Conservation (phyloP, 2,113 vertebrate genomes). For the Toxotes chatareus region DNA sequence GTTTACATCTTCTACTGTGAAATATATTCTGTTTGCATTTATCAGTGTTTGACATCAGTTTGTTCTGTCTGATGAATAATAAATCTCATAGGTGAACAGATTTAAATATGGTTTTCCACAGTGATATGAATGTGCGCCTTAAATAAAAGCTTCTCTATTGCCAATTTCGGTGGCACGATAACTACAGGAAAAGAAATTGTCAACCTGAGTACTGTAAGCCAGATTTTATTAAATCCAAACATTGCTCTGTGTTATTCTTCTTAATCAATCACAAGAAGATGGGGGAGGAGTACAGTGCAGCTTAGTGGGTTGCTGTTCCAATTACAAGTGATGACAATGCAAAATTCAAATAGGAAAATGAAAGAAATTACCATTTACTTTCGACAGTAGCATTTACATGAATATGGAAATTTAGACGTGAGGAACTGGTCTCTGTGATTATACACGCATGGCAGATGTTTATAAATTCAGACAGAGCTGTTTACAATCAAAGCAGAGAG, state of each 20-base stretch:
- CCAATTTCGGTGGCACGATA: constrained; percentile 4
- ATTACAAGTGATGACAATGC: constrained; percentile 64
- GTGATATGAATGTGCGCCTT: background rate
- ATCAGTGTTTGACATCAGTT: constrained; percentile 42
- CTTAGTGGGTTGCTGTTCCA: constrained; percentile 34
- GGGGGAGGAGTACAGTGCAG: background rate
- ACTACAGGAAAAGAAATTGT: background rate
- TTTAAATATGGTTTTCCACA: constrained; percentile 17
- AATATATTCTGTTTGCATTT: constrained; percentile 29
- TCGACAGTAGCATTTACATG: constrained; percentile 47
- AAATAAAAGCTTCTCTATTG: background rate
- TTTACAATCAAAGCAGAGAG: constrained; percentile 66
- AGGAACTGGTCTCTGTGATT: constrained; percentile 53
- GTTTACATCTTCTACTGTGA: constrained; percentile 52
- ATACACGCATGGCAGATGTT: constrained; percentile 52
- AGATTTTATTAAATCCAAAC: constrained; percentile 12
- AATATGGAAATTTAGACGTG: constrained; percentile 59
- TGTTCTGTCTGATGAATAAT: constrained; percentile 12
- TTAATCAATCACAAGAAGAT: constrained; percentile 30
- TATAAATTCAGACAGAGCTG: constrained; percentile 69
- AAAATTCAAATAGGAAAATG: constrained; percentile 57
- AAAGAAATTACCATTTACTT: constrained; percentile 59
- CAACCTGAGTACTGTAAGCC: background rate
- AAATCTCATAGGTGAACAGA: background rate
- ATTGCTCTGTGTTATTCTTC: constrained; percentile 11